phyloP scores from a whole-genome alignment of 1,140 invertebrate genomes.

The Hestina assimilis region DNA sequence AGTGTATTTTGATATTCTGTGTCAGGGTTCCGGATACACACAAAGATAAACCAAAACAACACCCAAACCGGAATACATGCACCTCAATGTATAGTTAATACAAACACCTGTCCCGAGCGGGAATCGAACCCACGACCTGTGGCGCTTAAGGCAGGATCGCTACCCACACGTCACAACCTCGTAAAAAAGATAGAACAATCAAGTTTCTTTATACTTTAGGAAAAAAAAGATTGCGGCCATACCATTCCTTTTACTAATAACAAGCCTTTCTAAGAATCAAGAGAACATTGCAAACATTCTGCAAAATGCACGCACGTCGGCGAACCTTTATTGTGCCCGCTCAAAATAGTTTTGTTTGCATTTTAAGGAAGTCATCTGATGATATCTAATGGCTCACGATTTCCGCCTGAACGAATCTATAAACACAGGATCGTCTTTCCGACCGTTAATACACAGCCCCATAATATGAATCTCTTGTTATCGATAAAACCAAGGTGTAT shows the following conservation, averaged over 20 bases:
- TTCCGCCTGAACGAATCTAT: constrained; percentile 19
- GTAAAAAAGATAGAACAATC: background rate
- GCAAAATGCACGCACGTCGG: constrained; percentile 29
- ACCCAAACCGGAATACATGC: too few relatives aligned
- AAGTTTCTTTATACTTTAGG: background rate
- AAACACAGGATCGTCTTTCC: constrained; percentile 10
- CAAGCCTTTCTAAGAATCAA: constrained; percentile 40
- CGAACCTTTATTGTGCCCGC: constrained; percentile 38
- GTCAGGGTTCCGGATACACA: too few relatives aligned
- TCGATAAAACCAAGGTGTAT: too few relatives aligned
- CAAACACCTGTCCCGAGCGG: too few relatives aligned
- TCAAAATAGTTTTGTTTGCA: constrained; percentile 40
- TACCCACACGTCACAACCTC: too few relatives aligned
- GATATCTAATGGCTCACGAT: constrained; percentile 20
- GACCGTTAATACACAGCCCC: background rate
- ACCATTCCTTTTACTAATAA: background rate
- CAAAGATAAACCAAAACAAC: too few relatives aligned
- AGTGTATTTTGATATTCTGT: too few relatives aligned
- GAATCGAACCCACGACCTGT: too few relatives aligned
- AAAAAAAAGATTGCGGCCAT: constrained; percentile 13
- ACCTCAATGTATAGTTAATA: too few relatives aligned
- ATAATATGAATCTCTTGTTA: too few relatives aligned
- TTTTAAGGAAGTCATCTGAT: constrained; percentile 41
- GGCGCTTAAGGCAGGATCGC: too few relatives aligned
- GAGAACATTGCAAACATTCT: constrained; percentile 44